phyloP scores from a whole-genome alignment of 2,888 invertebrate genomes.

The Frankliniella intonsa region DNA sequence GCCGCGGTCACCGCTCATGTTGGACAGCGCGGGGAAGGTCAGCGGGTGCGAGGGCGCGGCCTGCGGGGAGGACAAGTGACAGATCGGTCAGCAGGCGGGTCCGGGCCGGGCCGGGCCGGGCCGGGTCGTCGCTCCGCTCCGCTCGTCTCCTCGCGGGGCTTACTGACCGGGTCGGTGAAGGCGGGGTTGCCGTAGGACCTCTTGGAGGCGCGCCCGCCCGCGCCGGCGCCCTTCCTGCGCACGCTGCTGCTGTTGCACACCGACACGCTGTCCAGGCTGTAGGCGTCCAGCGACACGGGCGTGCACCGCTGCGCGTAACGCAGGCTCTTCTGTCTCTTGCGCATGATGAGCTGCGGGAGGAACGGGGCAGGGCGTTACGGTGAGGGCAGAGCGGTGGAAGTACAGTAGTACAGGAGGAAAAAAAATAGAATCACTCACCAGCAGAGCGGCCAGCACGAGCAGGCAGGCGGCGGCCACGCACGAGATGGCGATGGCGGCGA shows the following conservation, averaged over 20 bases:
- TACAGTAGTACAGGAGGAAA: too few species aligned
- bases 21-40: constrained; percentile 70
- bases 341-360: constrained; percentile 64
- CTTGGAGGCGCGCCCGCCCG: constrained; percentile 64
- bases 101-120: neutral
- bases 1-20: constrained; percentile 59
- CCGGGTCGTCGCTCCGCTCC: too few species aligned
- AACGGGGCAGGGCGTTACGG: constrained; percentile 15
- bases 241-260: constrained; percentile 64
- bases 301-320: constrained; percentile 82
- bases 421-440: constrained; percentile 54
- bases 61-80: constrained; percentile 44
- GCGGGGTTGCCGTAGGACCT: constrained; percentile 86
- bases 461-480: constrained; percentile 74
- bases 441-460: constrained; percentile 66
- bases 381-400: too few species aligned
- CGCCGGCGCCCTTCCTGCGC: constrained; percentile 63
- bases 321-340: constrained; percentile 73
- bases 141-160: constrained; percentile 28
- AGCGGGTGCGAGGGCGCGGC: constrained; percentile 67
- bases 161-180: constrained; percentile 77
- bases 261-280: constrained; percentile 84
- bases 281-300: constrained; percentile 82
- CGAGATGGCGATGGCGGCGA: constrained; percentile 76
- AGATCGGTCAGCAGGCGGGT: neutral